Evolutionary conservation across 2,888 invertebrate genomes (phyloP).

Genomic region (Pollenia griseotomentosa): DNA sequence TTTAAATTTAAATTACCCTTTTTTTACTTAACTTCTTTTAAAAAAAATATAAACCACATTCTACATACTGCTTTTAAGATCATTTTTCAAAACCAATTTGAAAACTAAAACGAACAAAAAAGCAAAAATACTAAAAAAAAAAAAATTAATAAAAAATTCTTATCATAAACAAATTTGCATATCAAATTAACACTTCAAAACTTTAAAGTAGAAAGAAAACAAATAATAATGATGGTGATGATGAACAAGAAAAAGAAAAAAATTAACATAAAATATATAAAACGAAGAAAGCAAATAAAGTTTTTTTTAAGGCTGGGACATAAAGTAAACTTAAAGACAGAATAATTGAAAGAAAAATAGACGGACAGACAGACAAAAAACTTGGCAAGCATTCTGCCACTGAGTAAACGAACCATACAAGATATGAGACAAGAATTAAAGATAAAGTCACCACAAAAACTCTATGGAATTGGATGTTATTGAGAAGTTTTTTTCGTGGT

Average conservation of each 20-base stretch:
- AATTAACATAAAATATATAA: slow-evolving; percentile 65
- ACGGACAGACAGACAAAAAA: slow-evolving; percentile 17
- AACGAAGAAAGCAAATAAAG: slow-evolving; percentile 50
- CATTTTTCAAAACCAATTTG: slow-evolving; percentile 58
- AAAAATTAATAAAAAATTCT: slow-evolving; percentile 65
- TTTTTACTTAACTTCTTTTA: slow-evolving; percentile 11
- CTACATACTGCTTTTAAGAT: slow-evolving; percentile 13
- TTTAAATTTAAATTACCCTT: slow-evolving; percentile 35
- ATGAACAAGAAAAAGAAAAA: slow-evolving; percentile 14
- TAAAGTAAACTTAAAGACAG: background rate
- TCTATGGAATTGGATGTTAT: slow-evolving; percentile 7
- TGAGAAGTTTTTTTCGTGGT: background rate
- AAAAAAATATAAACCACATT: background rate
- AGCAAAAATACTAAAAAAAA: slow-evolving; percentile 22
- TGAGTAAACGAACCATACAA: background rate
- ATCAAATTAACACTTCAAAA: slow-evolving; percentile 71
- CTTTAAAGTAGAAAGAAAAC: slow-evolving; percentile 26
- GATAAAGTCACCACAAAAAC: slow-evolving; percentile 38
- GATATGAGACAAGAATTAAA: slow-evolving; percentile 24
- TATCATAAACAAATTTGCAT: slow-evolving; percentile 69
- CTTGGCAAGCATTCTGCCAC: background rate
- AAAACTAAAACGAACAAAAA: slow-evolving; percentile 29
- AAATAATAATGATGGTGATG: slow-evolving; percentile 19
- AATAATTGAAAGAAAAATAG: background rate
- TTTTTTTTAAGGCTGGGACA: slow-evolving; percentile 16